Base-by-base conservation (phyloP, 2,797 vertebrate genomes). In the Taeniopygia guttata region DNA sequence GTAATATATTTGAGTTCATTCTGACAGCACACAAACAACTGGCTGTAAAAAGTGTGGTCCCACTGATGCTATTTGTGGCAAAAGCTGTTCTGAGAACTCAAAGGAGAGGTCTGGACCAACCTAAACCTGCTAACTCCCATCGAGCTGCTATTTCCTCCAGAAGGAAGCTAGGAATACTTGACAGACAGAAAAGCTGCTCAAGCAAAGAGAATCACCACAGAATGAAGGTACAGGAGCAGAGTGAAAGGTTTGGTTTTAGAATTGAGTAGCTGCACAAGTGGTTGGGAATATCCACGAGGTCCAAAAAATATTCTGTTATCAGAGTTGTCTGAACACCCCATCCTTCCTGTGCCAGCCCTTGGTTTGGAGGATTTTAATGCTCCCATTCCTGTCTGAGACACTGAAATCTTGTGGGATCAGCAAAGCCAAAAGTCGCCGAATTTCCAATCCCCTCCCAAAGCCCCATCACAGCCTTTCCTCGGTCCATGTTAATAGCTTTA, bases 401-500 rank as follows among this genome's bases (percentile, higher is more conserved):
- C 27, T 6, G 27, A 36, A 6, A 49, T 13, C 23, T 55, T 2
- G 29, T 4, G 14, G 64, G 46, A 43, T 1, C 10, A 49, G 30
- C 10, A 13, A 15, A 49, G 26, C 11, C 6, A 6, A 3, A 59
- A 77, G 23, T 36, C 43, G 5, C 15, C 4, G 16, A 30, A 68
- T 85, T 87, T 22, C 55, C 73, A 7, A 4, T 12, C 16, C 21
- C 43, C 56, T 59, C 16, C 25, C 16, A 16, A 9, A 40, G 14
- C 2, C 3, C 8, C 15, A 43, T 92, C 94, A 95, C 94, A 96
- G 89, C 95, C 75, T 84, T 64, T 81, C 90, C 84, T 77, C 91
- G 32, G 55, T 97, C 98, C 97, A 97, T 97, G 97, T 97, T 97
- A 98, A 98, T 96, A 98, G 97, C 95, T 98, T 97, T 96, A 97